These are phyloP conservation scores for Amazona guildingii DNA, from an alignment of 2,113 vertebrate genomes.

Conservation along the genomic window DNA sequence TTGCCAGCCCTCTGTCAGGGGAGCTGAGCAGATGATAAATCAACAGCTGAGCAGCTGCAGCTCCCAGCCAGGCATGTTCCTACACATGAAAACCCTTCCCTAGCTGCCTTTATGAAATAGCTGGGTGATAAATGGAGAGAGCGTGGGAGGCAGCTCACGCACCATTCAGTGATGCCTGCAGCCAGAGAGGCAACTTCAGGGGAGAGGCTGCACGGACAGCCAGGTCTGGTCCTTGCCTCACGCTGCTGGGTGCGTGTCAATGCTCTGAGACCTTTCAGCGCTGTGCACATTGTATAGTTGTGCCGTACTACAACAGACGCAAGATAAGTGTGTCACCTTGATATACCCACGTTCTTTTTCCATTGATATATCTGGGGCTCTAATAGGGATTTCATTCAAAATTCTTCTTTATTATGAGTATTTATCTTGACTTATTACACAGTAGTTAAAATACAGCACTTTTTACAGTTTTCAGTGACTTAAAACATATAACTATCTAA, in stretches of 20 bases:
- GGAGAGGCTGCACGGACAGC: not conserved
- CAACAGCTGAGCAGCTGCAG: conserved; percentile 57
- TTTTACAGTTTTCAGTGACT: not conserved
- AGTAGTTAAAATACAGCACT: not conserved
- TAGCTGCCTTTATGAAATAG: not conserved
- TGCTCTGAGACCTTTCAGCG: accelerated
- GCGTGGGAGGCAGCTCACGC: not conserved
- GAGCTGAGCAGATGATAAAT: conserved; percentile 32
- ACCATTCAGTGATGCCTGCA: not conserved
- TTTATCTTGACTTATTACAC: not conserved
- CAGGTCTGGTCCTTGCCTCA: not conserved
- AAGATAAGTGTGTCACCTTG: not conserved
- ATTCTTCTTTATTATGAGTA: not conserved
- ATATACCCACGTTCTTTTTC: not conserved
- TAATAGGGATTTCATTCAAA: not conserved
- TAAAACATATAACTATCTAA: not conserved
- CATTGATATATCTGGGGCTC: not conserved
- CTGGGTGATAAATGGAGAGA: not conserved
- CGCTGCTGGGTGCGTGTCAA: not conserved
- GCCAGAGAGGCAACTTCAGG: not conserved
- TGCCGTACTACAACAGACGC: not conserved
- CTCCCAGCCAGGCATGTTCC: conserved; percentile 10
- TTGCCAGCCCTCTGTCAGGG: conserved; percentile 2
- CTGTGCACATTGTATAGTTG: accelerated
- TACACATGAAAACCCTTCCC: not conserved